Evolutionary conservation across 2,113 vertebrate genomes (phyloP), one percentile per base, ranked within the genome.

Genomic region (Callopanchax toddi): DNA sequence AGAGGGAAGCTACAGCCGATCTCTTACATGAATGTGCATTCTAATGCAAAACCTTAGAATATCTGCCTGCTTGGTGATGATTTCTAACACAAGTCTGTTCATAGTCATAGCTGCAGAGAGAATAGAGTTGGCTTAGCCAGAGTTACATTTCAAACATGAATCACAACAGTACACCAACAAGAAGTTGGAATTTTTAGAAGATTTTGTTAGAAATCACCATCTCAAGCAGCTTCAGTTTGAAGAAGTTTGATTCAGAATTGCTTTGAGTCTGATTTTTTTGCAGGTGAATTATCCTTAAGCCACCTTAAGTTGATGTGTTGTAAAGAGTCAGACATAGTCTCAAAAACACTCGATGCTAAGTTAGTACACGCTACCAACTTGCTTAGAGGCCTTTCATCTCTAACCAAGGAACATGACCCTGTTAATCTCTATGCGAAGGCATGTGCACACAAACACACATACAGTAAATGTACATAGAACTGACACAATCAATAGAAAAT

Each of bases 401-500:
- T 68, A 60, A 69, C 74, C 25, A 60, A 86, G 81, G 63, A 84
- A 80, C 81, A 77, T 73, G 73, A 90, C 87, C 89, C 87, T 89
- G 89, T 90, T 84, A 70, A 78, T 88, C 84, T 84, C 77, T 63
- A 76, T 78, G 76, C 72, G 80, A 87, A 86, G 80, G 83, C 83
- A 74, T 79, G 82, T 81, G 77, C 72, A 83, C 79, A 86, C 76
- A 82, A 81, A 87, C 66, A 87, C 67, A 83, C 84, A 76, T 57
- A 88, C 79, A 86, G 76, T 74, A 89, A 83, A 83, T 71, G 79
- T 82, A 90, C 86, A 88, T 74, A 76, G 60, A 86, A 87, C 82
- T 82, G 77, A 87, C 78, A 85, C 73, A 68, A 72, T 87, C 81
- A 86, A 89, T 87, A 88, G 82, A 89, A 91, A 91, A 86, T 60